These are phyloP conservation scores for Onychostoma macrolepis DNA, from an alignment of 2,113 vertebrate species.

Conservation along the genomic window DNA sequence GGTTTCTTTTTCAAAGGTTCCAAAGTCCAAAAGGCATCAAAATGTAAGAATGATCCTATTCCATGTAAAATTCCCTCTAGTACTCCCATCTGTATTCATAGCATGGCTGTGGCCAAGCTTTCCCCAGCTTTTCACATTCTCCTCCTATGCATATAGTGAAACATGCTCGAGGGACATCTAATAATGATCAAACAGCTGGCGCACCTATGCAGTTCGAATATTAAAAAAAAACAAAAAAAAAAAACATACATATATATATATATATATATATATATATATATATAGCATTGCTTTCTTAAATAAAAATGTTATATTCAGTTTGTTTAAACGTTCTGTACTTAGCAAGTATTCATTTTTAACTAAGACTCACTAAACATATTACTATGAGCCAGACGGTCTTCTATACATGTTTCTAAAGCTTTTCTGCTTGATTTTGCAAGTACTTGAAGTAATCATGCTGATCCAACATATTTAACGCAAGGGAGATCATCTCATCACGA, in stretches of 20 bases:
- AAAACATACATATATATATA: background rate
- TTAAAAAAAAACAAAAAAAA: no score
- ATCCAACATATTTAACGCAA: conserved; percentile 21
- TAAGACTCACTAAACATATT: background rate
- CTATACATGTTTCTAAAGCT: background rate
- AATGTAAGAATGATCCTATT: background rate
- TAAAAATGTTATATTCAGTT: background rate
- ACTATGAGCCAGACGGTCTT: background rate
- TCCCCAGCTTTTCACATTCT: background rate
- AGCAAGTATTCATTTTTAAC: background rate
- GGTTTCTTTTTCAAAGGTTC: background rate
- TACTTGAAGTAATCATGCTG: conserved; percentile 30
- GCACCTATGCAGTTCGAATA: background rate
- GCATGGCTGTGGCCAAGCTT: background rate
- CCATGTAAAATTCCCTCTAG: background rate
- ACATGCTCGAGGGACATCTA: background rate
- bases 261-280: no score
- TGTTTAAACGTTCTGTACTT: background rate
- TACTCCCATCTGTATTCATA: conserved; percentile 10
- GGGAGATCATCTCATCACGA: conserved; percentile 33
- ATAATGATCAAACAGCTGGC: background rate
- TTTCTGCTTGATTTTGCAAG: conserved; percentile 5
- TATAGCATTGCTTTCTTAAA: background rate
- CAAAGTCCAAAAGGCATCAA: background rate
- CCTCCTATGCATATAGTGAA: background rate